Evolutionary conservation across 2,113 vertebrate genomes (phyloP).

Genomic region (Pelusios castaneus): DNA sequence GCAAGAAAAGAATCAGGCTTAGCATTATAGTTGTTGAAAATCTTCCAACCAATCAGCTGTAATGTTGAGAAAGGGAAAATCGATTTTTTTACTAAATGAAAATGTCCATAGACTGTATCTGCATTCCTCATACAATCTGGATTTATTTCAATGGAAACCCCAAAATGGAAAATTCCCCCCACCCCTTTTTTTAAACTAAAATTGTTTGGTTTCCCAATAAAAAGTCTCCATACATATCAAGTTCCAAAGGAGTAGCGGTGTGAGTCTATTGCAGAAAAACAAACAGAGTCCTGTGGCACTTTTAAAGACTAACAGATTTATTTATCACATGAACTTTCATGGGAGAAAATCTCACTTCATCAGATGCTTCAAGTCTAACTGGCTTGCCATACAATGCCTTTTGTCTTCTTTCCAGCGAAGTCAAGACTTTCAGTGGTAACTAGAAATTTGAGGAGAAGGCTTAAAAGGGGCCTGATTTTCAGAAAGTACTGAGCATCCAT

Average conservation of each 20-base stretch:
- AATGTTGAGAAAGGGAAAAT: not conserved
- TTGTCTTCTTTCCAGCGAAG: not conserved
- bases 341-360: too few species aligned
- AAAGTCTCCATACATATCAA: not conserved
- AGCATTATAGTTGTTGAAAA: not conserved
- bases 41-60: constrained; percentile 11
- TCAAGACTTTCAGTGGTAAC: not conserved
- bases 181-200: not conserved
- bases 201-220: not conserved
- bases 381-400: not conserved
- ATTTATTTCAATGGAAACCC: not conserved
- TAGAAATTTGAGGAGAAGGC: not conserved
- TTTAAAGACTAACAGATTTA: too few species aligned
- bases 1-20: not conserved
- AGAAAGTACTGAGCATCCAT: not conserved
- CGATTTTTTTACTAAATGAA: not conserved
- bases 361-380: not conserved
- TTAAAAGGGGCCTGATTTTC: not conserved
- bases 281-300: too few species aligned
- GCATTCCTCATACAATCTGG: not conserved
- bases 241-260: too few species aligned
- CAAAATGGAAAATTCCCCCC: not conserved
- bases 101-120: constrained; percentile 12
- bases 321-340: too few species aligned
- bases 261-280: too few species aligned